Evolutionary conservation across 2,888 invertebrate species (phyloP).

Genomic region (Ischnus inquisitorius): DNA sequence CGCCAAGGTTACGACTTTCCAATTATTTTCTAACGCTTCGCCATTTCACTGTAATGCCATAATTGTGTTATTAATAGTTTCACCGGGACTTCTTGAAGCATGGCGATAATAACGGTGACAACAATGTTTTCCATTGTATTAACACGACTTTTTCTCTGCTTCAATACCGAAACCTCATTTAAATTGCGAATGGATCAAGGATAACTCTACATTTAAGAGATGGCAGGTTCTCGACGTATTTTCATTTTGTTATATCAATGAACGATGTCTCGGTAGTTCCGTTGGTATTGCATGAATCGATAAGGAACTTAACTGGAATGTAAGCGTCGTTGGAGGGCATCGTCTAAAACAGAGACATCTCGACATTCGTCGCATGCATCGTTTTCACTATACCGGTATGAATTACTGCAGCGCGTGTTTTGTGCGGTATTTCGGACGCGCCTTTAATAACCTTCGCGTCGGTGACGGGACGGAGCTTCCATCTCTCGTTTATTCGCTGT

Average conservation of each 20-base stretch:
- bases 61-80: neutral
- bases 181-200: neutral
- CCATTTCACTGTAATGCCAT: neutral
- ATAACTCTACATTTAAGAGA: neutral
- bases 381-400: slow-evolving; percentile 28
- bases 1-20: neutral
- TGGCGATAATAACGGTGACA: neutral
- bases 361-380: slow-evolving; percentile 3
- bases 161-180: too few relatives aligned
- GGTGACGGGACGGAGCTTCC: slow-evolving; percentile 24
- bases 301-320: neutral
- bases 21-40: neutral
- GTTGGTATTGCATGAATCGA: neutral
- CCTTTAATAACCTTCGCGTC: slow-evolving; percentile 69
- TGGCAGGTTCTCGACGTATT: neutral
- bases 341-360: neutral
- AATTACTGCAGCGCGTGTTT: slow-evolving; percentile 60
- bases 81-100: neutral
- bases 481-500: slow-evolving; percentile 17
- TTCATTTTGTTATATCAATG: neutral
- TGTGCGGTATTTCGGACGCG: slow-evolving; percentile 67
- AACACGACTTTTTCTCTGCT: neutral
- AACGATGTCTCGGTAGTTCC: neutral
- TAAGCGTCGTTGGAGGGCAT: neutral
- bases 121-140: too few relatives aligned